phyloP scores from a whole-genome alignment of 92 coral and sea anemone genomes.

The Ricordea florida region DNA sequence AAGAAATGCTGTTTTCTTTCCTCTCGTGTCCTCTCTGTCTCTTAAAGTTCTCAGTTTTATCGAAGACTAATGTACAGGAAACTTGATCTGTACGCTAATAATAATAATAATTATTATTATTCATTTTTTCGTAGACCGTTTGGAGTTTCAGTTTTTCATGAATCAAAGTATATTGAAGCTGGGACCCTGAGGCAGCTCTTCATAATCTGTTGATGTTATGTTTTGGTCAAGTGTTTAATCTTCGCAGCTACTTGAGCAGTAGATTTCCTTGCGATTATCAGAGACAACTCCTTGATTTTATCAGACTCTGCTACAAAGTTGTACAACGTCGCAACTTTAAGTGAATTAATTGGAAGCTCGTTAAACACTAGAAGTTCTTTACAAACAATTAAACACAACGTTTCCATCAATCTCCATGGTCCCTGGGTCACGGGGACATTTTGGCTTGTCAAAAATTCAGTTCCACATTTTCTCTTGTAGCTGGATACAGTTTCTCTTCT shows the following conservation, averaged over 20 bases:
- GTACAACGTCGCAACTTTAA: slow-evolving; percentile 12
- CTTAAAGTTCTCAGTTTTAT: too few species aligned
- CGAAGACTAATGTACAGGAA: too few species aligned
- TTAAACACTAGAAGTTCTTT: slow-evolving; percentile 16
- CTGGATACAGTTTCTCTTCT: slow-evolving; percentile 13
- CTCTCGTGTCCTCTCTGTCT: too few species aligned
- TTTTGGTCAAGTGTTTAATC: slow-evolving; percentile 32
- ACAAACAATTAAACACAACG: slow-evolving; percentile 33
- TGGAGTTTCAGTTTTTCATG: too few species aligned
- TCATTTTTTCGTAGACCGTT: too few species aligned
- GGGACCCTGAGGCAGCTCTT: too few species aligned
- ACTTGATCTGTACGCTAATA: too few species aligned
- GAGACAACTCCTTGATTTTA: slow-evolving; percentile 2
- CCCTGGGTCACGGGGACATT: slow-evolving; percentile 8
- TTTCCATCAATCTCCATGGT: slow-evolving; percentile 36
- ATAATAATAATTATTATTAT: too few species aligned
- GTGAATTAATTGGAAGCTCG: background rate
- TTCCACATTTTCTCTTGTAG: slow-evolving; percentile 43
- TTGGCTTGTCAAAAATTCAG: slow-evolving; percentile 17
- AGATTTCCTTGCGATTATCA: slow-evolving; percentile 20
- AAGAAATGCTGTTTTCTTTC: too few species aligned
- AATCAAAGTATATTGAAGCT: too few species aligned
- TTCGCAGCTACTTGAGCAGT: slow-evolving; percentile 44
- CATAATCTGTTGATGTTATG: too few species aligned
- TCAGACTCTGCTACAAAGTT: slow-evolving; percentile 26